Evolutionary conservation across 2,888 invertebrate species (phyloP).

Genomic region (Dynastes tityus): DNA sequence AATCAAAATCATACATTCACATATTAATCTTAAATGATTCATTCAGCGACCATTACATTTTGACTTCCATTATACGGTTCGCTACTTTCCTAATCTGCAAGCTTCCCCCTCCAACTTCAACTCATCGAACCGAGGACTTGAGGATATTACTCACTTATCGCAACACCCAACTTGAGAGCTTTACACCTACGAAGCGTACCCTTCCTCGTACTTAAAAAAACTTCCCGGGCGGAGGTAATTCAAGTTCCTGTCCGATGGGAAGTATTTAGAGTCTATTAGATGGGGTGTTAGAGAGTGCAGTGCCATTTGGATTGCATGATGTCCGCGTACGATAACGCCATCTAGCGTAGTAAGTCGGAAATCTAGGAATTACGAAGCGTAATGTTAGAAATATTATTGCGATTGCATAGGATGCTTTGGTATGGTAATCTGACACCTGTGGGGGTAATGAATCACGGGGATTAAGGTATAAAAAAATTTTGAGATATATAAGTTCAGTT

Average conservation of each 20-base stretch:
- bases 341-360: constrained; percentile 4
- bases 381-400: too few relatives aligned
- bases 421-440: background rate
- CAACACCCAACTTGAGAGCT: background rate
- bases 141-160: background rate
- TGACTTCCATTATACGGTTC: too few relatives aligned
- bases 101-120: too few relatives aligned
- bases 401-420: background rate
- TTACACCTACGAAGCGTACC: background rate
- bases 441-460: too few relatives aligned
- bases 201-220: background rate
- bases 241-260: background rate
- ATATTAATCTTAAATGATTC: too few relatives aligned
- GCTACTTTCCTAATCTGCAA: too few relatives aligned
- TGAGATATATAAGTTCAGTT: too few relatives aligned
- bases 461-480: too few relatives aligned
- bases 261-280: constrained; percentile 23
- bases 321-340: background rate
- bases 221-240: constrained; percentile 1
- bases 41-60: too few relatives aligned
- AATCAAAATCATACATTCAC: too few relatives aligned
- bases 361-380: background rate
- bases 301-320: background rate
- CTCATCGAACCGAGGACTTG: background rate
- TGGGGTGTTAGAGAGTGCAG: background rate